Base-by-base conservation (phyloP, 1,140 invertebrate species). In the Bacillus rossius region DNA sequence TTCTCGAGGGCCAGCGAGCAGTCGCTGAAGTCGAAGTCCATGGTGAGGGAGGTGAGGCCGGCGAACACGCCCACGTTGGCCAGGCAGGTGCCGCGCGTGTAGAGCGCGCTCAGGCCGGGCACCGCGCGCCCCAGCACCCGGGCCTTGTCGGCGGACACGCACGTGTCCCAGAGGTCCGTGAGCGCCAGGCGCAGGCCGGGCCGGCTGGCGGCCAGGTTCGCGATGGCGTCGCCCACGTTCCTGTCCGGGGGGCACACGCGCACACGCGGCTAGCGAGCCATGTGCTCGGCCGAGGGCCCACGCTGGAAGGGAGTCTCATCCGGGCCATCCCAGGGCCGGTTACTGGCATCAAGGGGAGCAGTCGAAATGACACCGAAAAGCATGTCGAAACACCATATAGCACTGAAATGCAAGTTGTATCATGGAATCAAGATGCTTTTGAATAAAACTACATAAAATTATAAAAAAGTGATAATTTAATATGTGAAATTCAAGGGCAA, bases 211-310 rank as follows among this genome's bases (percentile, higher is more conserved):
- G 53, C 41, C 23, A 67, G 45, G 13, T 40, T 62, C 14, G 66
- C 20, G 38, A 68, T 65, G 3, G 64, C 64, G 57, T 68, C 67
- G 34, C 67, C 67, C 19, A 68, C 63, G 54, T 66, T 68, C 41
- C 66, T 65, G 22, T n/a, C n/a, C n/a, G n/a, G n/a, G n/a, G n/a
- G n/a, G n/a, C n/a, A n/a, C n/a, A n/a, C n/a, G n/a, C 38, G n/a
- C n/a, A n/a, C n/a, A n/a, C n/a, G n/a, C n/a, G n/a, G n/a, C n/a
- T n/a, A n/a, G n/a, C n/a, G n/a, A n/a, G n/a, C n/a, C n/a, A n/a
- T n/a, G n/a, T n/a, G n/a, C n/a, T n/a, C n/a, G n/a, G n/a, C n/a
- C n/a, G n/a, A n/a, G n/a, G n/a, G n/a, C n/a, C n/a, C n/a, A n/a
- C n/a, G n/a, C n/a, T n/a, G n/a, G n/a, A n/a, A n/a, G n/a, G n/a